Evolutionary conservation across 1,140 invertebrate genomes (phyloP).

Genomic region (Drosophila bipectinata): DNA sequence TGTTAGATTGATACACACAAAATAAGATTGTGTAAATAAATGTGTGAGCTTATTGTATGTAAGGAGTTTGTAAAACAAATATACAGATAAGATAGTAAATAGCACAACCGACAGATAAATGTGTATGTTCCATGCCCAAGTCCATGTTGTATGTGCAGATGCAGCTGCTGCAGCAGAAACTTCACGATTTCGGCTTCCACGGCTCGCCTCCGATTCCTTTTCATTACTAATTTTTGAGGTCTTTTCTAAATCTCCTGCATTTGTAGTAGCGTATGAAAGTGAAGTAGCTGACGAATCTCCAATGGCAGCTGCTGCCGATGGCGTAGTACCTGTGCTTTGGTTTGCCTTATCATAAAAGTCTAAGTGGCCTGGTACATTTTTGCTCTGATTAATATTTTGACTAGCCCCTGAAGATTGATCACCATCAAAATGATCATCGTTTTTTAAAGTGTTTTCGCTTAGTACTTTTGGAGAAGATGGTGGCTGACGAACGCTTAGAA

Average conservation of each 20-base stretch:
- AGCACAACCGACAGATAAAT: conserved; percentile 93
- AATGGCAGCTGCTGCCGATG: conserved; percentile 66
- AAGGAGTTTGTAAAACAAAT: conserved; percentile 92
- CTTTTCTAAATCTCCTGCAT: conserved; percentile 21
- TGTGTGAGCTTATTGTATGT: conserved; percentile 92
- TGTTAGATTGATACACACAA: conserved; percentile 92
- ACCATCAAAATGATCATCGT: conserved; percentile 28
- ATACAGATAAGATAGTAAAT: conserved; percentile 92
- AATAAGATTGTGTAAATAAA: conserved; percentile 92
- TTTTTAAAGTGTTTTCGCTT: conserved; percentile 34
- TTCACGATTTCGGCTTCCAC: conserved; percentile 68
- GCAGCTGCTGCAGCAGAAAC: conserved; percentile 79
- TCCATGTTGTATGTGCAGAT: conserved; percentile 86
- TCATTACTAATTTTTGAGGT: conserved; percentile 8
- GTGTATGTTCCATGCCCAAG: conserved; percentile 94
- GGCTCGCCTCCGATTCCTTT: conserved; percentile 22
- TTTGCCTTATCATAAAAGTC: conserved; percentile 34
- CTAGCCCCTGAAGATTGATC: conserved; percentile 28
- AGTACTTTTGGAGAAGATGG: conserved; percentile 69
- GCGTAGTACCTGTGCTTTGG: conserved; percentile 56
- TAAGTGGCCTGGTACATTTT: conserved; percentile 24
- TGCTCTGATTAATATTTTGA: conserved; percentile 78
- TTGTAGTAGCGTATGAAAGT: conserved; percentile 55
- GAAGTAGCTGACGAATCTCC: conserved; percentile 64
- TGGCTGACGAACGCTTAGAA: conserved; percentile 54